Conservation (phyloP, 1,140 invertebrate genomes). For the Caerostris darwini region DNA sequence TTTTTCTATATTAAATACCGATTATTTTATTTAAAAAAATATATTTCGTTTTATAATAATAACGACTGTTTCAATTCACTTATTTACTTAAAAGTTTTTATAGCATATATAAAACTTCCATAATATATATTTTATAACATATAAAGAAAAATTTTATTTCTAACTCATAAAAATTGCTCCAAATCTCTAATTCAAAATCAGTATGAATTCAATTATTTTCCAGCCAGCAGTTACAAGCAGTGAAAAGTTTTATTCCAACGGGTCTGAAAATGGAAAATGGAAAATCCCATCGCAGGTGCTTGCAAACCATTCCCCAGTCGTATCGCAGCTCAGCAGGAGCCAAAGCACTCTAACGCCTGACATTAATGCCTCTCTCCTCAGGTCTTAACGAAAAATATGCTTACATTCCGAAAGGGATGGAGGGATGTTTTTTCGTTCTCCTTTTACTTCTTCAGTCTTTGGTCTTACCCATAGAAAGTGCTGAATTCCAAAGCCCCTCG, state of each 20-base stretch:
- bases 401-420: conserved; percentile 21
- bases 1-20: too few species aligned
- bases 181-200: too few species aligned
- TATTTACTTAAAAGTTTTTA: too few species aligned
- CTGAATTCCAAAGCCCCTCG: conserved; percentile 51
- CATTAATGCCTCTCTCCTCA: conserved; percentile 30
- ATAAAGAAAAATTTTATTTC: too few species aligned
- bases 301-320: not conserved
- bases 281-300: conserved; percentile 1
- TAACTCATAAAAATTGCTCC: too few species aligned
- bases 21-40: too few species aligned
- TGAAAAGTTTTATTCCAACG: not conserved
- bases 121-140: too few species aligned
- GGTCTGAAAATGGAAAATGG: not conserved
- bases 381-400: conserved; percentile 45
- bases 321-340: not conserved
- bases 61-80: too few species aligned
- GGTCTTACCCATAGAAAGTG: conserved; percentile 23
- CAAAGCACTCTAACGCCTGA: conserved; percentile 46
- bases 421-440: not conserved
- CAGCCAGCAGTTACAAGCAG: not conserved
- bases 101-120: too few species aligned
- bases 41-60: too few species aligned
- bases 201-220: not conserved
- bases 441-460: not conserved